Evolutionary conservation across 2,888 invertebrate genomes (phyloP).

Genomic region (Napeogenes inachia): DNA sequence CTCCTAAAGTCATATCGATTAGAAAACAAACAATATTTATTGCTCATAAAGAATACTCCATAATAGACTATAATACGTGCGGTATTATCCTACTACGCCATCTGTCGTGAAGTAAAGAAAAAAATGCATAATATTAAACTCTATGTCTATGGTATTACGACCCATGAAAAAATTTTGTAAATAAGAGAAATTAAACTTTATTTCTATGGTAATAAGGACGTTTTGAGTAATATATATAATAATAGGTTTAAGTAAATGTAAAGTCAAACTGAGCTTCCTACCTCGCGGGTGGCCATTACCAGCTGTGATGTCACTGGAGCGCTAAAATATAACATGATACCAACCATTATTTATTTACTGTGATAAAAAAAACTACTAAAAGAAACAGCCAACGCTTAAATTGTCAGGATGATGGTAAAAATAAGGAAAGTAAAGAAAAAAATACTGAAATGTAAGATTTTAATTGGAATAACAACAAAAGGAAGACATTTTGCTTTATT

Average conservation of each 20-base stretch:
- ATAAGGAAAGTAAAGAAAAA: no score
- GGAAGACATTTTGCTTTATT: no score
- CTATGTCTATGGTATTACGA: background rate
- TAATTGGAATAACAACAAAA: no score
- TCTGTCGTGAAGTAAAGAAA: constrained; percentile 49
- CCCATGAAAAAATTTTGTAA: background rate
- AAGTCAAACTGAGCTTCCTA: constrained; percentile 53
- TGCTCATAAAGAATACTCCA: constrained; percentile 50
- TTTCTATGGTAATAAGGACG: background rate
- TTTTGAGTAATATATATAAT: constrained; percentile 11
- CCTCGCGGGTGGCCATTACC: constrained; percentile 68
- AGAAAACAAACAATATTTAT: constrained; percentile 53
- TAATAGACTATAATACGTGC: constrained; percentile 38
- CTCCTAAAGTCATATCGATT: constrained; percentile 40
- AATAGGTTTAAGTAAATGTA: constrained; percentile 36
- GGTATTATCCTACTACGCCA: constrained; percentile 62
- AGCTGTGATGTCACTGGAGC: constrained; percentile 52
- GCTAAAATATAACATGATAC: constrained; percentile 47
- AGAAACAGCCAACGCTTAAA: no score
- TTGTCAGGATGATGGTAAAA: no score
- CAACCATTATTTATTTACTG: background rate
- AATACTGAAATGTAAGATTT: no score
- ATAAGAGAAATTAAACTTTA: constrained; percentile 36
- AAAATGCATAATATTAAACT: background rate
- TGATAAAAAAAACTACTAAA: background rate